Conservation (phyloP, 1,140 invertebrate genomes). For the Macrostomum lignano region DNA sequence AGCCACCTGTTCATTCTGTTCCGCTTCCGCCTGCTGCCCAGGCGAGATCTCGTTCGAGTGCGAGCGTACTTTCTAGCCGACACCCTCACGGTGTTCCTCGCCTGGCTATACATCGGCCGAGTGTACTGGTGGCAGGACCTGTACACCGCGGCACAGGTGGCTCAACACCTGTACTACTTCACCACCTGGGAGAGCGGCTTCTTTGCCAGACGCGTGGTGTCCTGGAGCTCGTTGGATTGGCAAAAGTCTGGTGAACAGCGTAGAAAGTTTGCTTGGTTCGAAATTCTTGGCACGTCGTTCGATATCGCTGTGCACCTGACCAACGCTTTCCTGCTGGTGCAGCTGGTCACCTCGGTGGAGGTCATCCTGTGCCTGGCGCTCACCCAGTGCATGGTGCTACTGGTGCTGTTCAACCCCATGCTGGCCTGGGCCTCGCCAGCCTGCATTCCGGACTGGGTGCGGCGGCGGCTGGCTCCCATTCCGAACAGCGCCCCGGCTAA, state of each 20-base stretch:
- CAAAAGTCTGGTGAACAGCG: conserved; percentile 9
- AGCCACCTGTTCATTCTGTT: conserved; percentile 12
- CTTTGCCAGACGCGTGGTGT: conserved; percentile 12
- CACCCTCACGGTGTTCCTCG: conserved; percentile 11
- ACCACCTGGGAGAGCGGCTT: conserved; percentile 13
- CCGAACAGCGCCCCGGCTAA: no score
- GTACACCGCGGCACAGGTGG: conserved; percentile 12
- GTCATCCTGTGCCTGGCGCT: conserved; percentile 9
- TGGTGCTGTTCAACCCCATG: conserved; percentile 11
- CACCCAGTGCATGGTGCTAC: conserved; percentile 8
- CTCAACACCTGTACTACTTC: conserved; percentile 15
- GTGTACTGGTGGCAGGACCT: conserved; percentile 10
- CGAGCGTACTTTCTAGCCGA: conserved; percentile 14
- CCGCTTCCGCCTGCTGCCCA: conserved; percentile 12
- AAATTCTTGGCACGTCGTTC: conserved; percentile 13
- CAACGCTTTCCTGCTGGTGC: conserved; percentile 11
- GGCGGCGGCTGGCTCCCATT: conserved; percentile 11
- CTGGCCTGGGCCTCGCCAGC: conserved; percentile 13
- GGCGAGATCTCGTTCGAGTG: conserved; percentile 14
- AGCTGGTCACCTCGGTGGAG: conserved; percentile 10
- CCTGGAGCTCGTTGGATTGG: conserved; percentile 17
- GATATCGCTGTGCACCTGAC: conserved; percentile 12
- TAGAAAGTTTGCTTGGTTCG: conserved; percentile 10
- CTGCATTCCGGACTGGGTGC: conserved; percentile 12
- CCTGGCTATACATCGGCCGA: conserved; percentile 8